These are phyloP conservation scores for Leptopilina boulardi DNA, from an alignment of 1,140 invertebrate species.

Conservation along the genomic window DNA sequence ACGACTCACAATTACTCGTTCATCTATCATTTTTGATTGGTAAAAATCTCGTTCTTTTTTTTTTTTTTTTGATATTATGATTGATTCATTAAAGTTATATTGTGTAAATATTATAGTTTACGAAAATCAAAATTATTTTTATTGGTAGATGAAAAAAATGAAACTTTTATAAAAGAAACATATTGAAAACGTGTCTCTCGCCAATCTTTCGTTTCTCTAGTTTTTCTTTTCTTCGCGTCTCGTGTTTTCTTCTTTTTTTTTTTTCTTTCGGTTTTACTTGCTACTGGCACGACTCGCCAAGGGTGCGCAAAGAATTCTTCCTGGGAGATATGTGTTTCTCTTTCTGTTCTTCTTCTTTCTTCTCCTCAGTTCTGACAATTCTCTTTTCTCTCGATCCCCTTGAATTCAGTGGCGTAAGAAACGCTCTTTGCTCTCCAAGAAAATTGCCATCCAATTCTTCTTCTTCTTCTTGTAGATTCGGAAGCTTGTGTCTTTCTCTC, in stretches of 20 bases:
- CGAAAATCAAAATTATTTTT: too few species aligned
- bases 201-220: conserved; percentile 34
- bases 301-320: conserved; percentile 59
- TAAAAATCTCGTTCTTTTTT: not conserved
- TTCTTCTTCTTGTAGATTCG: conserved; percentile 2
- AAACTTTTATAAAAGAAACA: too few species aligned
- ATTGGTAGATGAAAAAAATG: too few species aligned
- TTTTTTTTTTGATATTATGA: not conserved
- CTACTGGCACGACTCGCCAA: conserved; percentile 36
- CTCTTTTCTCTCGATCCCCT: conserved; percentile 16
- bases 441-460: not conserved
- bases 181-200: too few species aligned
- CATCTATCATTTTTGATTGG: conserved; percentile 19
- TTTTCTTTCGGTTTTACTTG: not conserved
- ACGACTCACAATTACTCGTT: conserved; percentile 13
- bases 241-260: conserved; percentile 37
- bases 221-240: too few species aligned
- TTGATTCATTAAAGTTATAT: conserved; percentile 50
- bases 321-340: conserved; percentile 62
- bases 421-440: not conserved
- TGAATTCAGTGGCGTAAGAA: conserved; percentile 20
- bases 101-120: too few species aligned
- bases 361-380: conserved; percentile 27
- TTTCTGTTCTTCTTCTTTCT: conserved; percentile 31
- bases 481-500: not conserved